Conservation (phyloP, 2,888 invertebrate genomes). For the Teleogryllus oceanicus region DNA sequence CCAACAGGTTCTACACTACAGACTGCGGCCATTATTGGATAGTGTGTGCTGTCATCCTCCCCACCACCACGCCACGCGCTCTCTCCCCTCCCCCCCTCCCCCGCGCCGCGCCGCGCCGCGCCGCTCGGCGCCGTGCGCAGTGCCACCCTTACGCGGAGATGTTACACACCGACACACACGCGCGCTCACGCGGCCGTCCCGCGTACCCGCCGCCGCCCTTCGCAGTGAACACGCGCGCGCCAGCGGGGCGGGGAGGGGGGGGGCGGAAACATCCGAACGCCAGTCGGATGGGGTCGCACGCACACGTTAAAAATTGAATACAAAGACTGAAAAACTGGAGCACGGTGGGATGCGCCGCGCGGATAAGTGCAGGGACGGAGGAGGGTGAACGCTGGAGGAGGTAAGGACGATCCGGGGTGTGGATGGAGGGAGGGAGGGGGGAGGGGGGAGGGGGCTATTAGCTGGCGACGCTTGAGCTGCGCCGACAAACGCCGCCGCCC, state of each 20-base stretch:
- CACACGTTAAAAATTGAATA: conserved; percentile 10
- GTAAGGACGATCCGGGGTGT: background rate
- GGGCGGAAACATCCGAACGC: background rate
- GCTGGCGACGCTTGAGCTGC: background rate
- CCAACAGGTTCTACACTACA: conserved; percentile 18
- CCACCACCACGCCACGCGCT: background rate
- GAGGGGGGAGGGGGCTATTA: background rate
- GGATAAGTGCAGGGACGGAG: background rate
- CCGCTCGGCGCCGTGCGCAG: no score
- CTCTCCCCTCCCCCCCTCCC: background rate
- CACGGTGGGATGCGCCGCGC: background rate
- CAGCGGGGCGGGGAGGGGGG: background rate
- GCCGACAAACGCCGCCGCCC: conserved; percentile 4
- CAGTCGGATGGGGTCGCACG: background rate
- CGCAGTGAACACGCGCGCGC: no score
- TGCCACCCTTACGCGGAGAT: no score
- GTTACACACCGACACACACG: background rate
- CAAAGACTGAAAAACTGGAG: conserved; percentile 18
- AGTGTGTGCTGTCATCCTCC: background rate
- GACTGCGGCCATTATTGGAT: conserved; percentile 2
- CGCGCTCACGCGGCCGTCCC: background rate
- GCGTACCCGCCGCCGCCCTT: background rate
- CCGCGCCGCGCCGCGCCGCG: background rate
- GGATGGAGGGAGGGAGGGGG: background rate
- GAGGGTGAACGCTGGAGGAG: background rate